phyloP scores from a whole-genome alignment of 2,113 vertebrate species.

The Naja naja region DNA sequence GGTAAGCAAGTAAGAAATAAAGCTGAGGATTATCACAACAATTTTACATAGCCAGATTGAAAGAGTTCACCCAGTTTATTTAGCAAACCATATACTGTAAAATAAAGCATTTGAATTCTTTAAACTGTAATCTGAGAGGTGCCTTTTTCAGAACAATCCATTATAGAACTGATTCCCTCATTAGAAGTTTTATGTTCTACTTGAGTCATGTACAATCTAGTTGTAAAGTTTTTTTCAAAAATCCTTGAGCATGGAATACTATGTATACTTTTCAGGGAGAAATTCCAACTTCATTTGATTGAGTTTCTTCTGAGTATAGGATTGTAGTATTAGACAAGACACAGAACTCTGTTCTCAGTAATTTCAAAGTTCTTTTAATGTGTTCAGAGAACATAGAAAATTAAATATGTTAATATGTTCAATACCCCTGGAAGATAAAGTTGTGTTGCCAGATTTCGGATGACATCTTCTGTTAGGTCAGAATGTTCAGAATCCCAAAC shows the following conservation, averaged over 20 bases:
- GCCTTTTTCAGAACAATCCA: background rate
- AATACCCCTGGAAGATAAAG: slow-evolving; percentile 88
- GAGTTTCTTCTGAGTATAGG: background rate
- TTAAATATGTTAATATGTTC: background rate
- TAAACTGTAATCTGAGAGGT: background rate
- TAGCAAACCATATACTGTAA: background rate
- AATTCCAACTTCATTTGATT: background rate
- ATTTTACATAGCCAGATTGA: background rate
- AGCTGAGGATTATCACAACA: background rate
- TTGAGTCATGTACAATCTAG: background rate
- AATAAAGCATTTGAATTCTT: background rate
- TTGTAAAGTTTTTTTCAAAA: background rate
- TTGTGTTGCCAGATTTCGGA: slow-evolving; percentile 82
- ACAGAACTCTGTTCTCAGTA: background rate
- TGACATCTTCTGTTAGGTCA: slow-evolving; percentile 88
- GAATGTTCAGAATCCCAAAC: slow-evolving; percentile 97
- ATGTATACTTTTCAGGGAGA: background rate
- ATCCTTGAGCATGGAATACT: background rate
- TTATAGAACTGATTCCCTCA: background rate
- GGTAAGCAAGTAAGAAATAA: background rate
- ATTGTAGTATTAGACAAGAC: background rate
- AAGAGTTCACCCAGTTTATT: background rate
- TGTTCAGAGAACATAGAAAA: background rate
- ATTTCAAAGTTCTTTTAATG: background rate
- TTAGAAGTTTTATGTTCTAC: background rate